These are phyloP conservation scores for Drosophila erecta DNA, from an alignment of 1,140 invertebrate genomes.

Conservation along the genomic window DNA sequence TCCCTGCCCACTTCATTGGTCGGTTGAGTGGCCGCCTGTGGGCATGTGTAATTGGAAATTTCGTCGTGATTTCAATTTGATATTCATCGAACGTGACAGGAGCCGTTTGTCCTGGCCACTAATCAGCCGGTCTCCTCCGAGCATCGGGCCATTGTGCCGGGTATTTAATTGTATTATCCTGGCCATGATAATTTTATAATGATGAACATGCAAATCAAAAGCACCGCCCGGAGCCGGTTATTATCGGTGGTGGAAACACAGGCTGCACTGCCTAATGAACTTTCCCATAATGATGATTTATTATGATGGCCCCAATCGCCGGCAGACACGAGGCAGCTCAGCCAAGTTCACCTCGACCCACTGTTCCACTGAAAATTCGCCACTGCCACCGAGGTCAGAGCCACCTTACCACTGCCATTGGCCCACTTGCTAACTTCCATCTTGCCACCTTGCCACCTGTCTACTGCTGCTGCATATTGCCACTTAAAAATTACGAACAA, in stretches of 20 bases:
- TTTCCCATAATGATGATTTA: conserved; percentile 73
- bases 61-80: conserved; percentile 58
- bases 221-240: conserved; percentile 41
- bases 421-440: conserved; percentile 25
- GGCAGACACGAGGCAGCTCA: conserved; percentile 40
- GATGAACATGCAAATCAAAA: conserved; percentile 57
- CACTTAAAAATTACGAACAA: conserved; percentile 57
- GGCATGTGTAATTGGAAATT: conserved; percentile 66
- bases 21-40: conserved; percentile 46
- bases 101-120: conserved; percentile 26
- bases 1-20: conserved; percentile 4
- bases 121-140: conserved; percentile 24
- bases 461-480: conserved; percentile 45
- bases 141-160: conserved; percentile 30
- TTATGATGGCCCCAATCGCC: conserved; percentile 70
- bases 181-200: conserved; percentile 59
- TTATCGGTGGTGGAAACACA: conserved; percentile 42
- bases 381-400: conserved; percentile 23
- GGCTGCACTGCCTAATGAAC: conserved; percentile 56
- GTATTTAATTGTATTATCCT: conserved; percentile 70
- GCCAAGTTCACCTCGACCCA: neutral
- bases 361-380: conserved; percentile 52
- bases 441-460: conserved; percentile 22
- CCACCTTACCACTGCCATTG: conserved; percentile 7
- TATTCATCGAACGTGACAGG: conserved; percentile 69